phyloP scores from a whole-genome alignment of 2,113 vertebrate species.

The Bos taurus region ARS-UCD2.0 NC_037334.1:60964001-60964500 shows the following conservation, averaged over 20 bases:
- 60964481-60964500: not conserved
- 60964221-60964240: not conserved
- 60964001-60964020: not conserved
- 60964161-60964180: not conserved
- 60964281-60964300: not conserved
- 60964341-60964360: not conserved
- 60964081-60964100: not conserved
- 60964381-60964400: not conserved
- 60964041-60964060: not conserved
- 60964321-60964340: not conserved
- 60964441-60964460: not conserved
- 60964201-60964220: not conserved
- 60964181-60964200: not conserved
- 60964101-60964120: not conserved
- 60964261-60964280: not conserved
- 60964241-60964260: not conserved
- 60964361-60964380: not conserved
- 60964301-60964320: not conserved
- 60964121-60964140: not conserved
- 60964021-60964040: not conserved
- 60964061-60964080: not conserved
- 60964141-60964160: not conserved
- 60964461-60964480: not conserved
- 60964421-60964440: not conserved
- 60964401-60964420: not conserved